Evolutionary conservation across 2,888 invertebrate species (phyloP).

Genomic region (Margaritifera margaritifera): DNA sequence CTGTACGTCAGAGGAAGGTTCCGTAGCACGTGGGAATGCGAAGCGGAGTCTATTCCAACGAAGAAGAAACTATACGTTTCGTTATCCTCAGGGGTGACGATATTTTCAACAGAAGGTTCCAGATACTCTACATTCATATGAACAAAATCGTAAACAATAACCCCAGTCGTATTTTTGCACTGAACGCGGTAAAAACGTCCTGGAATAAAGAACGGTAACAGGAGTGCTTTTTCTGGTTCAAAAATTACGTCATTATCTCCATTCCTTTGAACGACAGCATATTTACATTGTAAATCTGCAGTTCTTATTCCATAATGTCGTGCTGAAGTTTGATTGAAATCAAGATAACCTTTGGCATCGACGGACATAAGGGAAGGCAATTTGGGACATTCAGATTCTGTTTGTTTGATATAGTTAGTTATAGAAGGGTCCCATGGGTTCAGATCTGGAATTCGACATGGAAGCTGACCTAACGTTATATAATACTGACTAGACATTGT

Average conservation of each 20-base stretch:
- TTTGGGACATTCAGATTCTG: no score
- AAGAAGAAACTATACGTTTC: conserved; percentile 20
- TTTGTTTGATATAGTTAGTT: no score
- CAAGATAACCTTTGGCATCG: conserved; percentile 7
- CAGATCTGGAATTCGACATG: no score
- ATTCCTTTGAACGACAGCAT: neutral
- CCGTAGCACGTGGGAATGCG: conserved; percentile 26
- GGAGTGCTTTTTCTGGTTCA: conserved; percentile 6
- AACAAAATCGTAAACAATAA: conserved; percentile 12
- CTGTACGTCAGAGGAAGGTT: conserved; percentile 33
- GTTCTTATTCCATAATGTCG: neutral
- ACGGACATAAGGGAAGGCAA: conserved; percentile 9
- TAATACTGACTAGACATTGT: no score
- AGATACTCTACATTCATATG: conserved; percentile 8
- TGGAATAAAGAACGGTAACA: neutral
- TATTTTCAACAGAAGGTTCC: neutral
- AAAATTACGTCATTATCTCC: conserved; percentile 9
- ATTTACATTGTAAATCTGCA: conserved; percentile 9
- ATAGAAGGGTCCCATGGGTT: no score
- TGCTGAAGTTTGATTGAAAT: conserved; percentile 8
- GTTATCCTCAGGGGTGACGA: conserved; percentile 13
- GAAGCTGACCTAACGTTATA: no score
- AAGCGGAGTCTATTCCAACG: conserved; percentile 30
- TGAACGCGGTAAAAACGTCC: conserved; percentile 11
- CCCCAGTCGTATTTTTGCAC: conserved; percentile 1